Evolutionary conservation across 2,888 invertebrate species (phyloP).

Genomic region (Lepidonotus clava): DNA sequence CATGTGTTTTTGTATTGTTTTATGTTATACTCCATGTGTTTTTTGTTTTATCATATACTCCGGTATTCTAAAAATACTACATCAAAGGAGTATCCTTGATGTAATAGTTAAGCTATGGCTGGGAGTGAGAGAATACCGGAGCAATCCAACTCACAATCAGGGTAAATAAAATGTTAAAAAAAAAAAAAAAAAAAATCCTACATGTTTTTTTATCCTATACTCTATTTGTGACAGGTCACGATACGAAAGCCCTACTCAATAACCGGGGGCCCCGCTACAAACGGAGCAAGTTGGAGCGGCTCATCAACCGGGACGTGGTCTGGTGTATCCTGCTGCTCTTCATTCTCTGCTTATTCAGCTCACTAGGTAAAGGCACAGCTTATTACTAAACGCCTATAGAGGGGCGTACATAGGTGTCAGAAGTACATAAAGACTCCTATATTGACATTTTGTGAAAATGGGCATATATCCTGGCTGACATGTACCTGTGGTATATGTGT

Average conservation of each 20-base stretch:
- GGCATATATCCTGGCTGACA: not conserved
- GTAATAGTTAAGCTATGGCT: too few relatives aligned
- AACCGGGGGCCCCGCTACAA: conserved; percentile 97
- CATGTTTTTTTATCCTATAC: too few relatives aligned
- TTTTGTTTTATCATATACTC: too few relatives aligned
- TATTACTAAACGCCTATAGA: not conserved
- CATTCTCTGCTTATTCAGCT: conserved; percentile 93
- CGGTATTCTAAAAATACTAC: too few relatives aligned
- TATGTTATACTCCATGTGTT: too few relatives aligned
- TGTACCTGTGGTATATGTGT: too few relatives aligned
- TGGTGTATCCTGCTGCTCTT: conserved; percentile 97
- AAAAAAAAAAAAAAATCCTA: too few relatives aligned
- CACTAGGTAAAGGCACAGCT: conserved; percentile 85
- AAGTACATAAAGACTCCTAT: not conserved
- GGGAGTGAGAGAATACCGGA: too few relatives aligned
- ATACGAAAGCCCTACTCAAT: conserved; percentile 98
- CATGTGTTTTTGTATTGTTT: too few relatives aligned
- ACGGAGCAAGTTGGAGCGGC: conserved; percentile 93
- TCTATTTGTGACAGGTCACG: conserved; percentile 87
- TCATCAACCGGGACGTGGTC: conserved; percentile 97
- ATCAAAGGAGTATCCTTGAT: too few relatives aligned
- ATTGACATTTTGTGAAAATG: not conserved
- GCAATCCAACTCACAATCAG: too few relatives aligned
- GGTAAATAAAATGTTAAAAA: too few relatives aligned
- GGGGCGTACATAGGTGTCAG: not conserved